Percentiles rank a stretch among this genome's conserved stretches.
Evolutionary conservation across 2,797 vertebrate genomes (phyloP).

Genomic region (Tarsius wallacei): DNA sequence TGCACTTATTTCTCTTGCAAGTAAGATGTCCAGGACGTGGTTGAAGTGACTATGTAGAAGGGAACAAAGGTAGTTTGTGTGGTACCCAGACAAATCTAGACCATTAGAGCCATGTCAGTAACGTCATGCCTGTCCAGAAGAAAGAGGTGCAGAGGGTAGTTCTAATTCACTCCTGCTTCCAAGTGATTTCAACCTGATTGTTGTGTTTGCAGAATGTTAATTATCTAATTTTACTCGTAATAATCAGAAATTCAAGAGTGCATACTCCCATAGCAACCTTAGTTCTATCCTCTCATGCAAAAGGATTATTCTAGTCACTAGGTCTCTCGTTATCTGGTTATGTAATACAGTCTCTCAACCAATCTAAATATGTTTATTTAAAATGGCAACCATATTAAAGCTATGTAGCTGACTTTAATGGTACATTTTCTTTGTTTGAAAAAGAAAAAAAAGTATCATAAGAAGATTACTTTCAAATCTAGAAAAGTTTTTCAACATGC

Average conservation of each 20-base stretch:
- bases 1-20: not conserved
- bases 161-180: constrained; percentile 29
- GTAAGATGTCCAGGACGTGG: not conserved
- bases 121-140: not conserved
- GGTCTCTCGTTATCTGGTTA: not conserved
- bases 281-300: not conserved
- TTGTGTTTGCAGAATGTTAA: constrained; percentile 54
- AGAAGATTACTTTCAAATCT: constrained; percentile 46
- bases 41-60: not conserved
- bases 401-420: not conserved
- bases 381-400: not conserved
- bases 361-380: not conserved
- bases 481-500: constrained; percentile 7
- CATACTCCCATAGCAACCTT: not conserved
- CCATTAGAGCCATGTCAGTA: not conserved
- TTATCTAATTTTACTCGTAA: constrained; percentile 46
- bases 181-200: constrained; percentile 43
- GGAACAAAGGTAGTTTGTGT: not conserved
- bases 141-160: not conserved
- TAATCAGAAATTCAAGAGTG: not conserved
- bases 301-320: not conserved
- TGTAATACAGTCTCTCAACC: not conserved
- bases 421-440: not conserved
- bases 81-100: not conserved
- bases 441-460: not conserved